Evolutionary conservation across 2,888 invertebrate genomes (phyloP), one percentile per base, ranked within the genome.

Genomic region (Cactoblastis cactorum): DNA sequence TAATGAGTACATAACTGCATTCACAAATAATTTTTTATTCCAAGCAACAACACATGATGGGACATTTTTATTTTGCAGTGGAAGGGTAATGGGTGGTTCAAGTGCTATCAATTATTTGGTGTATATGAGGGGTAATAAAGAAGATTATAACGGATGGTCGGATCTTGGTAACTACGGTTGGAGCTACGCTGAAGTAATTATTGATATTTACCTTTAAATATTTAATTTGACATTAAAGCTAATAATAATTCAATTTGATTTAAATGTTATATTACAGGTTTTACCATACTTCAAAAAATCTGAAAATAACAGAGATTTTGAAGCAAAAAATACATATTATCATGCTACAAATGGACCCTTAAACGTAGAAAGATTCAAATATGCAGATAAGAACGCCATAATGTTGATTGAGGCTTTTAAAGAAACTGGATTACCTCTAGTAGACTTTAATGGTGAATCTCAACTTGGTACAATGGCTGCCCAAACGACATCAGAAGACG

Each of bases 261-360:
- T 1, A 43, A 1, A 19, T n/a, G 28, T 35, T 28, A 9, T 19
- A 39, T 80, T 77, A 46, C 66, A 87, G 87, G 82, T 93, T 0
- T 79, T 95, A 9, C 93, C 93, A 0, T 95, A 94, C 70, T 95
- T 93, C 62, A 91, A 83, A 38, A 93, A 92, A 77, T 92, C 92
- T 0, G 93, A 93, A 79, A 84, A 91, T 45, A 93, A 92, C 66
- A 77, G 82, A 55, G 87, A 93, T 57, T 53, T 74, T 8, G 90
- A 88, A 61, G 71, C 75, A 3, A 71, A 86, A 37, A 83, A 92
- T 63, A 76, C 77, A 0, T 62, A 77, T 17, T 91, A 91, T 60
- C 94, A 94, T 57, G 90, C 90, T 0, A 75, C 74, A 6, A 82
- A 84, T 2, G 94, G 94, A 0, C 92, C 91, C 37, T 83, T 91